Evolutionary conservation across 2,113 vertebrate species (phyloP).

Genomic region (Tor tambroides): DNA sequence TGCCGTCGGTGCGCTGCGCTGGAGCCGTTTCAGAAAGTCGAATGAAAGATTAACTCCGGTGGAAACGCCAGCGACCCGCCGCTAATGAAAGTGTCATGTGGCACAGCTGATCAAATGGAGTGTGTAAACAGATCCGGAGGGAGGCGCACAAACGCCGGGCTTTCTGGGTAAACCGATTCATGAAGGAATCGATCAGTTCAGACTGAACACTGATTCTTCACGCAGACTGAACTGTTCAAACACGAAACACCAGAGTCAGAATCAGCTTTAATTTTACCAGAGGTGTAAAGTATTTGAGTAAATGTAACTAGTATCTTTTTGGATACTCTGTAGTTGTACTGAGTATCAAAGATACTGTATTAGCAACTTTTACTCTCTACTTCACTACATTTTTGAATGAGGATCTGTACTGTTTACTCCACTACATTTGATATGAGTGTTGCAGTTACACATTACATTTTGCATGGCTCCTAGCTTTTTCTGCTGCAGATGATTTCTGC

Average conservation of each 20-base stretch:
- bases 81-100: constrained; percentile 59
- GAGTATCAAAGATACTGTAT: too few species aligned
- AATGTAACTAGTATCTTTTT: too few species aligned
- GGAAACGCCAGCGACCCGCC: constrained; percentile 58
- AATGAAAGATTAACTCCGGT: constrained; percentile 61
- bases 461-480: too few species aligned
- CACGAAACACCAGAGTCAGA: background rate
- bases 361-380: too few species aligned
- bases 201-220: background rate
- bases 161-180: constrained; percentile 52
- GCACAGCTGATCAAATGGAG: constrained; percentile 65
- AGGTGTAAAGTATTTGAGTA: too few species aligned
- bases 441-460: too few species aligned
- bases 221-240: background rate
- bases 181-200: background rate
- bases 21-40: constrained; percentile 56
- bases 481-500: too few species aligned
- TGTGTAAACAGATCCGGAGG: constrained; percentile 41
- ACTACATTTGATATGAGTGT: too few species aligned
- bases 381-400: too few species aligned
- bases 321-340: too few species aligned
- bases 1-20: constrained; percentile 53
- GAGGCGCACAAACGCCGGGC: constrained; percentile 43
- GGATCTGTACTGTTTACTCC: too few species aligned
- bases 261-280: too few species aligned